phyloP scores from a whole-genome alignment of 2,113 vertebrate genomes.

The Canis aureus region DNA sequence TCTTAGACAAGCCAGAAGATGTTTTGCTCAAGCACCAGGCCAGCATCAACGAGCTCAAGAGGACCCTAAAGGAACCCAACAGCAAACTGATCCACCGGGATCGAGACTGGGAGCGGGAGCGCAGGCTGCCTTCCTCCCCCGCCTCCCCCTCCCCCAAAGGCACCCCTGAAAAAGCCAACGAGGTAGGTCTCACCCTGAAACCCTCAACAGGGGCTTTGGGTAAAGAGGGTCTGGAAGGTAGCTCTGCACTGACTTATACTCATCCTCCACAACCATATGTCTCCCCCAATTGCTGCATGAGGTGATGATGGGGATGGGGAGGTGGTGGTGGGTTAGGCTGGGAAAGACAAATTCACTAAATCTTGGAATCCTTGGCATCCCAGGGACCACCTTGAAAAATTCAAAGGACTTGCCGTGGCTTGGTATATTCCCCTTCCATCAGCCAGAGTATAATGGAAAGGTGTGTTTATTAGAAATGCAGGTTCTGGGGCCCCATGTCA shows the following conservation, averaged over 20 bases:
- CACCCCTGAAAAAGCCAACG: slow-evolving; percentile 92
- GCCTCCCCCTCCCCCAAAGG: slow-evolving; percentile 91
- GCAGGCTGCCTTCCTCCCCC: slow-evolving; percentile 94
- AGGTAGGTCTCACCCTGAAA: slow-evolving; percentile 85
- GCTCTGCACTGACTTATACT: background rate
- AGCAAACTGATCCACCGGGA: slow-evolving; percentile 96
- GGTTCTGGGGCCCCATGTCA: background rate
- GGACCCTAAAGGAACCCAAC: slow-evolving; percentile 96
- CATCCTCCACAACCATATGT: no score
- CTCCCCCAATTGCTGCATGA: background rate
- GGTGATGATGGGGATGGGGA: background rate
- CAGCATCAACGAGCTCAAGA: slow-evolving; percentile 99
- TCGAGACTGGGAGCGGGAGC: slow-evolving; percentile 90
- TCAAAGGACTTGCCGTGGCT: background rate
- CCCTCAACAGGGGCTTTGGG: background rate
- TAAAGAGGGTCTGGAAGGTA: background rate
- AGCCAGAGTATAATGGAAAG: background rate
- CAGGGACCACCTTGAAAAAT: background rate
- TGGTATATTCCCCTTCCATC: background rate
- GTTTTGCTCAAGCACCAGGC: slow-evolving; percentile 98
- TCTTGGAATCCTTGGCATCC: background rate
- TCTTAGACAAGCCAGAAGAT: slow-evolving; percentile 97
- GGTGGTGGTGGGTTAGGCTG: background rate
- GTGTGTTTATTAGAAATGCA: background rate
- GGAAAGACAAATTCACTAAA: background rate